Percentiles rank a stretch among this genome's conserved stretches.
phyloP scores from a whole-genome alignment of 2,888 invertebrate genomes.

The Amiota mariae region DNA sequence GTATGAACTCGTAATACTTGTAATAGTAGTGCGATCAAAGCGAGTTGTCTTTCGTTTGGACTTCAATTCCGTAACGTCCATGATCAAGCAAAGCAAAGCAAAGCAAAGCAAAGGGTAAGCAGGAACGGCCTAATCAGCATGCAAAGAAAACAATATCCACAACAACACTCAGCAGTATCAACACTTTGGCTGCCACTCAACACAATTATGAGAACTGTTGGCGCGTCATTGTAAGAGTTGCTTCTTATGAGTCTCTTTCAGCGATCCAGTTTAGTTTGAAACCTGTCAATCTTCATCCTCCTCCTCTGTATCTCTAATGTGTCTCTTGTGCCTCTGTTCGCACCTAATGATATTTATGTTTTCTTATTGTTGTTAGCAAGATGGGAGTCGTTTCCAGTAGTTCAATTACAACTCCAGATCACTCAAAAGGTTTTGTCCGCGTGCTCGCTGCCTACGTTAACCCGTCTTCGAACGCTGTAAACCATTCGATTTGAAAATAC shows the following conservation, averaged over 20 bases:
- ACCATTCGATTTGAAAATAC: conserved; percentile 7
- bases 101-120: too few species aligned
- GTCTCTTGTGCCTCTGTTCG: conserved; percentile 13
- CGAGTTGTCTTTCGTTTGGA: conserved; percentile 8
- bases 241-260: conserved; percentile 61
- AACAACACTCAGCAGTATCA: conserved; percentile 44
- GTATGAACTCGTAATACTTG: too few species aligned
- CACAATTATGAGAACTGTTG: conserved; percentile 63
- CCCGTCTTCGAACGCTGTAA: conserved; percentile 29
- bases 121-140: conserved; percentile 60
- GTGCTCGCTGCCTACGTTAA: conserved; percentile 29
- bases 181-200: conserved; percentile 58
- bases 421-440: conserved; percentile 58
- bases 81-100: neutral
- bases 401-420: conserved; percentile 63
- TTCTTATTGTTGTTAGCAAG: conserved; percentile 47
- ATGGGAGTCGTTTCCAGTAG: conserved; percentile 65
- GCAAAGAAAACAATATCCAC: conserved; percentile 67
- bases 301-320: conserved; percentile 38
- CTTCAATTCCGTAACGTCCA: conserved; percentile 5
- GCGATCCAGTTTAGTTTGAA: conserved; percentile 57
- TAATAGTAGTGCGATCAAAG: neutral
- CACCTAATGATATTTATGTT: conserved; percentile 64
- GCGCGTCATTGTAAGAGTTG: conserved; percentile 59
- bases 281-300: conserved; percentile 16